Evolutionary conservation across 1,140 invertebrate species (phyloP).

Genomic region (Drosophila asahinai): DNA sequence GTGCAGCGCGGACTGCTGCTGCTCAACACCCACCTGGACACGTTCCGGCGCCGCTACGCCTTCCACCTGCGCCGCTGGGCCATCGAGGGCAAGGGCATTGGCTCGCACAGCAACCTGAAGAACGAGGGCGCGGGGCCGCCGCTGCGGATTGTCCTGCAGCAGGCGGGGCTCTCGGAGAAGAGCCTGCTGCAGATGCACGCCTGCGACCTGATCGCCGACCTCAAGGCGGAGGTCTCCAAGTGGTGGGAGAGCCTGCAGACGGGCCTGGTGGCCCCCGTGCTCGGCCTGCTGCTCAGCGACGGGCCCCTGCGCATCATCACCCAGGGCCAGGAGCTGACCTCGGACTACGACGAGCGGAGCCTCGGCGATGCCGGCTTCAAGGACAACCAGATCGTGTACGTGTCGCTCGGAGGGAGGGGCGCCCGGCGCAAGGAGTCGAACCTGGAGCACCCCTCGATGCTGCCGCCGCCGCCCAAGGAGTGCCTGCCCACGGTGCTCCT

Average conservation of each 20-base stretch:
- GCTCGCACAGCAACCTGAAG: constrained; percentile 89
- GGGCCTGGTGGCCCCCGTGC: constrained; percentile 73
- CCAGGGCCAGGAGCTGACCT: constrained; percentile 95
- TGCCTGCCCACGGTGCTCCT: constrained; percentile 94
- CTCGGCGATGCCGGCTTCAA: constrained; percentile 96
- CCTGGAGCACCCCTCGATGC: constrained; percentile 90
- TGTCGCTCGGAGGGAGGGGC: constrained; percentile 93
- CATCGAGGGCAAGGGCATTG: constrained; percentile 91
- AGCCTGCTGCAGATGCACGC: constrained; percentile 91
- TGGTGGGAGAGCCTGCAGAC: constrained; percentile 88
- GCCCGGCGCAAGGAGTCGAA: constrained; percentile 89
- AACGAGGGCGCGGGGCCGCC: constrained; percentile 85
- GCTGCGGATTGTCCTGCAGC: constrained; percentile 92
- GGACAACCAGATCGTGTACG: constrained; percentile 94
- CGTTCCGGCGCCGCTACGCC: constrained; percentile 94
- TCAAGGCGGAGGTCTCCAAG: constrained; percentile 96
- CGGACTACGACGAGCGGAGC: constrained; percentile 97
- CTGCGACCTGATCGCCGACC: constrained; percentile 94
- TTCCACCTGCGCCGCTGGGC: constrained; percentile 94
- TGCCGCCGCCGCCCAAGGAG: constrained; percentile 92
- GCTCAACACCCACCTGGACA: constrained; percentile 96
- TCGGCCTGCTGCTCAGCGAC: constrained; percentile 90
- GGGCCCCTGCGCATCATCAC: constrained; percentile 96
- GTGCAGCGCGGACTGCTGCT: constrained; percentile 95
- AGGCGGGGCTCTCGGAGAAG: constrained; percentile 93